A percentile compares a stretch with the other conserved stretches of the same genome.
phyloP scores from a whole-genome alignment of 2,113 vertebrate species.

The Megaleporinus macrocephalus region DNA sequence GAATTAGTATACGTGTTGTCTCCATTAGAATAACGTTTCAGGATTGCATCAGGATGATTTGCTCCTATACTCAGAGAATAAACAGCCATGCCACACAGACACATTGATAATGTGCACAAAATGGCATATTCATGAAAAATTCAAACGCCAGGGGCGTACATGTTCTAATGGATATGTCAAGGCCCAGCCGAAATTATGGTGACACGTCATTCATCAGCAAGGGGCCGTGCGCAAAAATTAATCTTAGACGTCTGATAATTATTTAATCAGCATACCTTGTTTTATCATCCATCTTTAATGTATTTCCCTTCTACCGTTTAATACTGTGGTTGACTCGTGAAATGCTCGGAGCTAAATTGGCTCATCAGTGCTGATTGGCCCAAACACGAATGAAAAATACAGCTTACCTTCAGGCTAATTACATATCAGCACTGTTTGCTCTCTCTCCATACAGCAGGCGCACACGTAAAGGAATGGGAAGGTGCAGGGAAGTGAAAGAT shows the following conservation, averaged over 20 bases:
- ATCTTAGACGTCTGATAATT: slow-evolving; percentile 53
- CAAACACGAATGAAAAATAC: slow-evolving; percentile 50
- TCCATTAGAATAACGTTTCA: slow-evolving; percentile 43
- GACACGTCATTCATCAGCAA: slow-evolving; percentile 64
- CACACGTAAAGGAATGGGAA: slow-evolving; percentile 66
- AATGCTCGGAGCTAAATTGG: slow-evolving; percentile 52
- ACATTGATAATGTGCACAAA: slow-evolving; percentile 56
- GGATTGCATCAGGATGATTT: slow-evolving; percentile 47
- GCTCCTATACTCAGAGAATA: slow-evolving; percentile 38
- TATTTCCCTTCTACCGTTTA: slow-evolving; percentile 44
- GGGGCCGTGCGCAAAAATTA: slow-evolving; percentile 41
- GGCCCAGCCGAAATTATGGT: slow-evolving; percentile 63
- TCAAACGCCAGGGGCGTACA: slow-evolving; percentile 51
- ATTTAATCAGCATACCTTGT: slow-evolving; percentile 67
- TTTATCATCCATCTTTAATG: slow-evolving; percentile 59
- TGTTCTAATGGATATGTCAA: slow-evolving; percentile 60
- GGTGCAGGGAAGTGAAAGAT: slow-evolving; percentile 62
- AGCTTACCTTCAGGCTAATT: slow-evolving; percentile 62
- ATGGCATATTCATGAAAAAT: slow-evolving; percentile 51
- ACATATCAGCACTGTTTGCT: slow-evolving; percentile 52
- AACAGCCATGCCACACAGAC: slow-evolving; percentile 35
- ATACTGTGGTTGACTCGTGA: slow-evolving; percentile 36
- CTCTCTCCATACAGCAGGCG: slow-evolving; percentile 38
- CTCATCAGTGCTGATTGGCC: slow-evolving; percentile 61
- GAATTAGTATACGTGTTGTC: slow-evolving; percentile 23